phyloP scores from a whole-genome alignment of 2,797 vertebrate species.

The Podarcis lilfordi region DNA sequence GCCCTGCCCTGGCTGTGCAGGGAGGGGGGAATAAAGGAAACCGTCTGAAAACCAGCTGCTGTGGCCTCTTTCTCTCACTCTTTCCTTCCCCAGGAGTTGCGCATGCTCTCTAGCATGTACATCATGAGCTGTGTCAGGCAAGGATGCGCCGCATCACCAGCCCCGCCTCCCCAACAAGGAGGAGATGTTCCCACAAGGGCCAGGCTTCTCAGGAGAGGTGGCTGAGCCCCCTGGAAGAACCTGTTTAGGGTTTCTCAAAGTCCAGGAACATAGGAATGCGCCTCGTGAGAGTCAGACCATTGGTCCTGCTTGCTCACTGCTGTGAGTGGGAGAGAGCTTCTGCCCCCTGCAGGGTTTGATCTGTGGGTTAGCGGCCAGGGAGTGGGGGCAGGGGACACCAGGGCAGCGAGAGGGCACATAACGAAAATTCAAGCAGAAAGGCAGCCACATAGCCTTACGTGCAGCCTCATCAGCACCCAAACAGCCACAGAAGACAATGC shows the following conservation, averaged over 20 bases:
- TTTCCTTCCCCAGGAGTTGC: neutral
- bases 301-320: too few relatives aligned
- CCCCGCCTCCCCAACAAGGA: fast-evolving
- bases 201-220: neutral
- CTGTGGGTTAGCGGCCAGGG: neutral
- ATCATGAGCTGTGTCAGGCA: slow-evolving; percentile 1
- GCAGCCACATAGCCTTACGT: neutral
- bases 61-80: neutral
- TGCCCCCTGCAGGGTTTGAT: neutral
- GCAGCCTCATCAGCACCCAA: neutral
- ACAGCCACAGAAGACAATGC: neutral
- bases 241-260: neutral
- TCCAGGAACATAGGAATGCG: neutral
- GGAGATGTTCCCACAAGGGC: neutral
- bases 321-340: neutral
- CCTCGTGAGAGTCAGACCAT: too few relatives aligned
- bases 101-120: slow-evolving; percentile 33
- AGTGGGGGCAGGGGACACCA: neutral
- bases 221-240: too few relatives aligned
- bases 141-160: slow-evolving; percentile 41
- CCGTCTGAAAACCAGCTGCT: neutral
- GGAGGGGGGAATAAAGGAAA: slow-evolving; percentile 74
- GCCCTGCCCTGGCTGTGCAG: fast-evolving
- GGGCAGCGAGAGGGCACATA: too few relatives aligned
- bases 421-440: neutral